phyloP scores from a whole-genome alignment of 2,797 vertebrate genomes.

The Prionace glauca region DNA sequence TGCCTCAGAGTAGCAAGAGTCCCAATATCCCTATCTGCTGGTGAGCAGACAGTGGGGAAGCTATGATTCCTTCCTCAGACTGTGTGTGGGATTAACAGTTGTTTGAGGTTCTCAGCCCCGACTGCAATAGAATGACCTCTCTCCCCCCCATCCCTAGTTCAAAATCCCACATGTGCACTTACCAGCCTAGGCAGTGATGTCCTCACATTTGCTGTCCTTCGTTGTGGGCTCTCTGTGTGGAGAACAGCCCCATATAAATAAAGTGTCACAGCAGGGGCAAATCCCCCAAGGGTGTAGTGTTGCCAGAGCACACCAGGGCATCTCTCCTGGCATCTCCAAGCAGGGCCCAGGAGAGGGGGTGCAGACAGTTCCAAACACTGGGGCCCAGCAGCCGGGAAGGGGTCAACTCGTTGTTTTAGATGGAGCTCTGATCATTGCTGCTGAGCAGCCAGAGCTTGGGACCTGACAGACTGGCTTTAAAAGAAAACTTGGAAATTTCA shows the following conservation, averaged over 20 bases:
- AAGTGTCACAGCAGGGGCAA: neutral
- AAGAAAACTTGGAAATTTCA: no score
- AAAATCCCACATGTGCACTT: neutral
- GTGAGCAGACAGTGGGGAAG: neutral
- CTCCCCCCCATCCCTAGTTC: neutral
- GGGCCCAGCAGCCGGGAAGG: no score
- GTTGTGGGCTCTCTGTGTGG: neutral
- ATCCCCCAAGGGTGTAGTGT: neutral
- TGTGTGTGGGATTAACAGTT: neutral
- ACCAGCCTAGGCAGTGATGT: neutral
- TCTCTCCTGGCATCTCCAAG: no score
- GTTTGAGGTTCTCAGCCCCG: neutral
- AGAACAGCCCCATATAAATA: neutral
- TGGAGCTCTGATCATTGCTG: no score
- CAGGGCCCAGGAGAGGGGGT: no score
- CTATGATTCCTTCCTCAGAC: neutral
- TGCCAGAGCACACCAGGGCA: no score
- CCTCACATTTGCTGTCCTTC: neutral
- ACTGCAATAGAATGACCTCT: neutral
- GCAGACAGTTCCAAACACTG: no score
- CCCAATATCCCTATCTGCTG: neutral
- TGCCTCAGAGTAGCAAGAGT: neutral
- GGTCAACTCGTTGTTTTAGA: no score
- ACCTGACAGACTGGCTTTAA: no score
- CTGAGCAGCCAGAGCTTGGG: no score